Conservation (phyloP, 2,888 invertebrate genomes). For the Sabellastarte sp. region DNA sequence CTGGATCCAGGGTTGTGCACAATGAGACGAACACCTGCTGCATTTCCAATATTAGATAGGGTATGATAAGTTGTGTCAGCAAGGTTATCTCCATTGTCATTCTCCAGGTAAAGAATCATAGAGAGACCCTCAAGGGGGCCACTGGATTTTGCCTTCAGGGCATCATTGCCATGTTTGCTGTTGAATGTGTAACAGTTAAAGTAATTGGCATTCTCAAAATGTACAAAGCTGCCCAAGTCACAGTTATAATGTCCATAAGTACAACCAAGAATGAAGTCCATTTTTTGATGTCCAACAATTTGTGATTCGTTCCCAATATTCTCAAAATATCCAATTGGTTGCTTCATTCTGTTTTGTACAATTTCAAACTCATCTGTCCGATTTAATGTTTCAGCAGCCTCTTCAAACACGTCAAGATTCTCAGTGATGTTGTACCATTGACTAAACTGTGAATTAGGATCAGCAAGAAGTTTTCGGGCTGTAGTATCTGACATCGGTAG, state of each 20-base stretch:
- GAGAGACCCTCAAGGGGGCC: constrained; percentile 52
- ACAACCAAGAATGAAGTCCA: constrained; percentile 46
- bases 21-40: constrained; percentile 49
- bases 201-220: constrained; percentile 46
- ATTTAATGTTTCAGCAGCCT: neutral
- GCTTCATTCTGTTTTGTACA: constrained; percentile 7
- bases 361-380: constrained; percentile 9
- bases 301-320: constrained; percentile 43
- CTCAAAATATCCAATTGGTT: constrained; percentile 41
- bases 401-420: constrained; percentile 7
- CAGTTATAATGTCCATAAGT: constrained; percentile 42
- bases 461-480: constrained; percentile 25
- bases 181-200: constrained; percentile 55
- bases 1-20: constrained; percentile 51
- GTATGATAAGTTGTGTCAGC: constrained; percentile 44
- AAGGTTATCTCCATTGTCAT: constrained; percentile 44
- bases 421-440: constrained; percentile 17
- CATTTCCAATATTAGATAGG: constrained; percentile 45
- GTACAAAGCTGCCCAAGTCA: constrained; percentile 38
- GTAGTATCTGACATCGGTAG: constrained; percentile 45
- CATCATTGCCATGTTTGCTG: constrained; percentile 37
- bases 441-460: constrained; percentile 6
- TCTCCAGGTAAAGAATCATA: constrained; percentile 49
- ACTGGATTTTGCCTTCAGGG: constrained; percentile 32
- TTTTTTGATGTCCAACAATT: constrained; percentile 39